phyloP scores from a whole-genome alignment of 2,113 vertebrate species.

The Rhinogobius similis region DNA sequence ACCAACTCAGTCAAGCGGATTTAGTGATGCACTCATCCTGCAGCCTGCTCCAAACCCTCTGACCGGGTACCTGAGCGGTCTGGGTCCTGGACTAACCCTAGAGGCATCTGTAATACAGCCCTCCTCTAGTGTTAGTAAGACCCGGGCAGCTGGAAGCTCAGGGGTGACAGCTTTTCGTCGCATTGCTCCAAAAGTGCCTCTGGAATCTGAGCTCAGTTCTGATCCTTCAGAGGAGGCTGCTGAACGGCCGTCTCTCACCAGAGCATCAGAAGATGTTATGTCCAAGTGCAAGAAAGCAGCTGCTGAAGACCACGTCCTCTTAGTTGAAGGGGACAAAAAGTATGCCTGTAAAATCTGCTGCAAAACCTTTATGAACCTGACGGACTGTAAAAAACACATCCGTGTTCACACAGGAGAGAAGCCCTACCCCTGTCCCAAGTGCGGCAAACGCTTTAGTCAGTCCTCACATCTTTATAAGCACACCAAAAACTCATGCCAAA shows the following conservation, averaged over 20 bases:
- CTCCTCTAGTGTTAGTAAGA: slow-evolving; percentile 38
- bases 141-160: slow-evolving; percentile 69
- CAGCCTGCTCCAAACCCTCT: slow-evolving; percentile 79
- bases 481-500: slow-evolving; percentile 93
- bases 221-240: slow-evolving; percentile 55
- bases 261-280: slow-evolving; percentile 91
- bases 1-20: slow-evolving; percentile 77
- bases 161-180: slow-evolving; percentile 85
- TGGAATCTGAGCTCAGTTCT: slow-evolving; percentile 51
- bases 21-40: slow-evolving; percentile 86
- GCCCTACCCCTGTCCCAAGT: slow-evolving; percentile 92
- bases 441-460: slow-evolving; percentile 95
- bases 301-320: slow-evolving; percentile 91
- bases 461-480: slow-evolving; percentile 97
- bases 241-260: slow-evolving; percentile 80
- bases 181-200: slow-evolving; percentile 88
- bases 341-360: slow-evolving; percentile 98
- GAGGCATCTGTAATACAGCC: slow-evolving; percentile 79
- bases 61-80: slow-evolving; percentile 63
- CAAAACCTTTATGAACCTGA: slow-evolving; percentile 95
- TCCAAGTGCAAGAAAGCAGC: slow-evolving; percentile 97
- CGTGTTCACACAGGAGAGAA: slow-evolving; percentile 95
- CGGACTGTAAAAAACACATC: slow-evolving; percentile 98
- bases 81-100: slow-evolving; percentile 81
- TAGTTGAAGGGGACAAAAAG: slow-evolving; percentile 95